Conservation (phyloP, 2,888 invertebrate genomes). For the Flexamia atlantica region DNA sequence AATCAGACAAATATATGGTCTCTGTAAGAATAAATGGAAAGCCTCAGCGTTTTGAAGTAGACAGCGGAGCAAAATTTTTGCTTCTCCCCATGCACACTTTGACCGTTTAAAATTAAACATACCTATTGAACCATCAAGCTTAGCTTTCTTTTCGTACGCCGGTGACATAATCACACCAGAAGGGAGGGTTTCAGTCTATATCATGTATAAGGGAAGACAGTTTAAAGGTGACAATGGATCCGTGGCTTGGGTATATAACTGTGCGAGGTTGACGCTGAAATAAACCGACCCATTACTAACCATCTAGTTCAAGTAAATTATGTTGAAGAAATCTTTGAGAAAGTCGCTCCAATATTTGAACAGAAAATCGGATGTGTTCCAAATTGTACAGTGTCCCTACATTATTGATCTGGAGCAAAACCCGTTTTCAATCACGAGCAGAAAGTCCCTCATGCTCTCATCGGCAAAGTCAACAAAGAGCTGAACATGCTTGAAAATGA, state of each 20-base stretch:
- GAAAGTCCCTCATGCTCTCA: no score
- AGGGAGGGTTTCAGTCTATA: constrained; percentile 19
- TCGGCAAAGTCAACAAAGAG: no score
- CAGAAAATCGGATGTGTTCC: no score
- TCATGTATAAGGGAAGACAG: constrained; percentile 21
- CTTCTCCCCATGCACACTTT: not conserved
- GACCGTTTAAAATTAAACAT: constrained; percentile 50
- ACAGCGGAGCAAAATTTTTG: constrained; percentile 9
- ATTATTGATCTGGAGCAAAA: no score
- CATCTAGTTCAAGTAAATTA: not conserved
- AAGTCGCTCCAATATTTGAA: no score
- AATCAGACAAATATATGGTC: no score
- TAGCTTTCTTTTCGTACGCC: constrained; percentile 5
- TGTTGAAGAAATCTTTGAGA: not conserved
- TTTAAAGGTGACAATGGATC: constrained; percentile 52
- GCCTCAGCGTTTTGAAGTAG: constrained; percentile 58
- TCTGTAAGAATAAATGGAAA: constrained; percentile 30
- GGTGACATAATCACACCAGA: constrained; percentile 22
- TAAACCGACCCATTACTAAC: not conserved
- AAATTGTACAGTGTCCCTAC: no score
- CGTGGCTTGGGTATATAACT: constrained; percentile 29
- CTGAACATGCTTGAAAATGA: no score
- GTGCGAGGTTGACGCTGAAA: constrained; percentile 29
- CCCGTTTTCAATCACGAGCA: no score
- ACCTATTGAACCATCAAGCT: constrained; percentile 50